Conservation (phyloP, 2,113 vertebrate genomes). For the Accipiter virgatus region DNA sequence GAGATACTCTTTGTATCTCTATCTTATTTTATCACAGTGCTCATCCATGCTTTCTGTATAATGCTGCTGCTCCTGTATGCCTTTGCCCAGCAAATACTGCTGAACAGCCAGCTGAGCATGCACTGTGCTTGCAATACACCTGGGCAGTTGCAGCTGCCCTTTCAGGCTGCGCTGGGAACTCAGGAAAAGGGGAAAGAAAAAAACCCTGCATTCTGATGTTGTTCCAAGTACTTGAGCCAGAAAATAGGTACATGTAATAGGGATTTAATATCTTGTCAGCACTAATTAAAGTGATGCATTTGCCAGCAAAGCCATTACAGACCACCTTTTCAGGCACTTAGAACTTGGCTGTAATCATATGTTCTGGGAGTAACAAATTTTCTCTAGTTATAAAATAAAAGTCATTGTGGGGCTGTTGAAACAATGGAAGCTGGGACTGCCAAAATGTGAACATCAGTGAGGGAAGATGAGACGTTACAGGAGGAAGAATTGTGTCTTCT, state of each 20-base stretch:
- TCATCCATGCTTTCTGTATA: neutral
- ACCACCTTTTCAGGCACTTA: neutral
- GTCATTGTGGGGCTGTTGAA: neutral
- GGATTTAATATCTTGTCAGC: slow-evolving; percentile 4
- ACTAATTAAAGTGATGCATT: neutral
- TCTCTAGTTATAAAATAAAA: neutral
- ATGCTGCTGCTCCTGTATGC: neutral
- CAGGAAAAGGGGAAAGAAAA: neutral
- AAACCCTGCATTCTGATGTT: too few species aligned
- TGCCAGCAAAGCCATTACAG: slow-evolving; percentile 13
- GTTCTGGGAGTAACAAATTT: neutral
- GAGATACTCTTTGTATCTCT: neutral
- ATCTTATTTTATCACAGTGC: neutral
- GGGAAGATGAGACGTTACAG: too few species aligned
- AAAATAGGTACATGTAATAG: neutral
- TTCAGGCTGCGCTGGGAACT: neutral
- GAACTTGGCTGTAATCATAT: neutral
- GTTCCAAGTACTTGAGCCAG: neutral
- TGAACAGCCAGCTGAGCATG: neutral
- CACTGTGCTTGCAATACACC: rapidly evolving
- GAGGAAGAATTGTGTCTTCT: neutral
- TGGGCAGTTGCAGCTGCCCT: neutral
- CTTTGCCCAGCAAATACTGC: neutral
- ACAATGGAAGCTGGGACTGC: neutral
- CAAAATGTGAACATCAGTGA: too few species aligned